Evolutionary conservation across 2,888 invertebrate genomes (phyloP).

Genomic region (Ferdinandea cuprea): DNA sequence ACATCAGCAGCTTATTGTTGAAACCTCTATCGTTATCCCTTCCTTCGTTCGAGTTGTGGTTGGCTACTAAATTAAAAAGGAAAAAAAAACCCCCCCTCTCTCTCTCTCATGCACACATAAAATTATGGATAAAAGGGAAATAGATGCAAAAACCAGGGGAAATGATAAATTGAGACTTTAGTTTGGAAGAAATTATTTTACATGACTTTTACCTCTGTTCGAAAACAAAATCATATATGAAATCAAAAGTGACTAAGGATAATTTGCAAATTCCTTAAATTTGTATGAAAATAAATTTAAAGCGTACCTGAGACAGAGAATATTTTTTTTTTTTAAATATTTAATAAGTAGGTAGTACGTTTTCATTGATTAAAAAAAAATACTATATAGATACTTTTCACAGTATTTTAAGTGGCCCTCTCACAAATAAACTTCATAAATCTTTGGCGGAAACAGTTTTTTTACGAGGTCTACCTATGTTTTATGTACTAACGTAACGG

Average conservation of each 20-base stretch:
- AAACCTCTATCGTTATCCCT: constrained; percentile 39
- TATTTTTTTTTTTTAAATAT: no score
- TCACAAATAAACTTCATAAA: constrained; percentile 66
- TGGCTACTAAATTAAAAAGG: constrained; percentile 39
- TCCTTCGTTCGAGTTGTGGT: constrained; percentile 37
- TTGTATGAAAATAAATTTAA: no score
- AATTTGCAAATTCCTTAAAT: no score
- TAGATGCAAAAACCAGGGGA: constrained; percentile 21
- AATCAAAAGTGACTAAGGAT: constrained; percentile 7
- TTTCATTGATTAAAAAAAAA: no score
- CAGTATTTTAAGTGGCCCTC: constrained; percentile 29
- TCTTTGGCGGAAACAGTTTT: constrained; percentile 52
- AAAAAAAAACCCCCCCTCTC: constrained; percentile 8
- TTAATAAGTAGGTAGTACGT: no score
- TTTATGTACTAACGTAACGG: constrained; percentile 22
- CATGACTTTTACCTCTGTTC: constrained; percentile 7
- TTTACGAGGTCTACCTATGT: constrained; percentile 30
- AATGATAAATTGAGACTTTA: constrained; percentile 37
- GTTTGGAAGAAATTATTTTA: constrained; percentile 7
- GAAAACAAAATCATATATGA: constrained; percentile 11
- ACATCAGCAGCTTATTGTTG: constrained; percentile 30
- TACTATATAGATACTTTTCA: no score
- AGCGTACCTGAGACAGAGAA: no score
- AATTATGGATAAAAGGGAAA: not conserved
- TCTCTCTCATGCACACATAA: no score